Evolutionary conservation across 1,140 invertebrate genomes (phyloP), one percentile per base, ranked within the genome.

Genomic region (Adelges cooleyi): DNA sequence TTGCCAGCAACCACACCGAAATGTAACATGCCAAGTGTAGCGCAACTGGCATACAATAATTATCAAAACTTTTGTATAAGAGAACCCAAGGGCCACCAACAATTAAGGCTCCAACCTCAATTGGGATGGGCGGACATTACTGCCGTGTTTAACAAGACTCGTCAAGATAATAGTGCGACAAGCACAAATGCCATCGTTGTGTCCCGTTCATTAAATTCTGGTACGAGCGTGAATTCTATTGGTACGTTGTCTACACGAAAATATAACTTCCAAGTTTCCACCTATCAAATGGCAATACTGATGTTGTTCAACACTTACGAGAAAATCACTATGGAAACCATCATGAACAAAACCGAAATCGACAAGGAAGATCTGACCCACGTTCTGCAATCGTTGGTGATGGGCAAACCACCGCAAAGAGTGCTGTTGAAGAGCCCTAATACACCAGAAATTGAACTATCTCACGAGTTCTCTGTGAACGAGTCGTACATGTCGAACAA

Each of bases 401-500:
- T 99, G 83, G 95, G 96, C 13, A 99, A 99, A 81, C 84, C 91
- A 17, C 86, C 90, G 10, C 96, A 99, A 76, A 81, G 96, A 72
- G 86, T 99, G 69, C 81, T 99, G 36, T 84, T 95, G 66, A 97
- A 98, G 74, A 86, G 87, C 75, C 95, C 95, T 27, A 81, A 81
- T 74, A 95, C 91, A 40, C 98, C 98, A 78, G 95, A 99, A 72
- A 98, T 98, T 69, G 94, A 96, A 76, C 83, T 90, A 11, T 80
- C 82, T 27, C 91, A 99, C 76, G 84, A 86, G 70, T 99, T 99
- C 75, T 86, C 83, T 72, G 92, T 99, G 3, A 99, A 99, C 77
- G 96, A 99, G 75, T 88, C 90, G 67, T 99, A 99, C 77, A 90
- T 91, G 33, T 99, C 95, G 38, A 98, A 98, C 79, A 81, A 98